A percentile compares a stretch with the other conserved stretches of the same genome.
Conservation (phyloP, 1,140 invertebrate genomes). For the Ladona fulva region DNA sequence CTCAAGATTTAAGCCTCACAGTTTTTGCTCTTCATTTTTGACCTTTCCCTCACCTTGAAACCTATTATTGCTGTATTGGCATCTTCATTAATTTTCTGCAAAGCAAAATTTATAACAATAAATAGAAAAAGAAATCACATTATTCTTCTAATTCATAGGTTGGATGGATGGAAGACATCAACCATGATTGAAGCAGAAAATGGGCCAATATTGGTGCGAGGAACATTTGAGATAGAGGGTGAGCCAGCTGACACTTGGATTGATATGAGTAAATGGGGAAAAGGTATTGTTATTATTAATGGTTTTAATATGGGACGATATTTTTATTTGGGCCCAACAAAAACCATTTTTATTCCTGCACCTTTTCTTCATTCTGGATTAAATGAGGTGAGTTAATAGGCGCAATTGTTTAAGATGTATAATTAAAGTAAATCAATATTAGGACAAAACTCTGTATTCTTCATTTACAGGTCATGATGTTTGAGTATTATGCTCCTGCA, state of each 20-base stretch:
- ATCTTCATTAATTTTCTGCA: too few relatives aligned
- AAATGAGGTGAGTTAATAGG: conserved; percentile 37
- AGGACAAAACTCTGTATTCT: conserved; percentile 15
- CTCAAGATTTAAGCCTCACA: too few relatives aligned
- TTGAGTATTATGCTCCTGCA: conserved; percentile 28
- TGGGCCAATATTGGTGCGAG: conserved; percentile 30
- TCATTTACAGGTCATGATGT: conserved; percentile 29
- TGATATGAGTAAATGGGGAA: conserved; percentile 39
- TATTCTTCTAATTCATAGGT: too few relatives aligned
- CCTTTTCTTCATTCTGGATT: conserved; percentile 41
- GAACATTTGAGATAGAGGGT: conserved; percentile 27
- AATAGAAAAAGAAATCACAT: too few relatives aligned
- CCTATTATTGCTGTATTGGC: too few relatives aligned
- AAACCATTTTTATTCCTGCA: conserved; percentile 48
- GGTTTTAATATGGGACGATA: conserved; percentile 54
- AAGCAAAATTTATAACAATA: too few relatives aligned
- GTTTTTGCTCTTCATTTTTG: too few relatives aligned
- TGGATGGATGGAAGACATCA: conserved; percentile 21
- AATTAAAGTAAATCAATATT: background rate
- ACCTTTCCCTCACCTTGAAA: too few relatives aligned
- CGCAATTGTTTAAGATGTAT: background rate
- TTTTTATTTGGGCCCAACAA: conserved; percentile 44
- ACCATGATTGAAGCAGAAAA: background rate
- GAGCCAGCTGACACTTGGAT: conserved; percentile 33
- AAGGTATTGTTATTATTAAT: conserved; percentile 55